Percentiles rank a stretch among this genome's conserved stretches.
Evolutionary conservation across 2,888 invertebrate genomes (phyloP).

Genomic region (Busseola fusca): DNA sequence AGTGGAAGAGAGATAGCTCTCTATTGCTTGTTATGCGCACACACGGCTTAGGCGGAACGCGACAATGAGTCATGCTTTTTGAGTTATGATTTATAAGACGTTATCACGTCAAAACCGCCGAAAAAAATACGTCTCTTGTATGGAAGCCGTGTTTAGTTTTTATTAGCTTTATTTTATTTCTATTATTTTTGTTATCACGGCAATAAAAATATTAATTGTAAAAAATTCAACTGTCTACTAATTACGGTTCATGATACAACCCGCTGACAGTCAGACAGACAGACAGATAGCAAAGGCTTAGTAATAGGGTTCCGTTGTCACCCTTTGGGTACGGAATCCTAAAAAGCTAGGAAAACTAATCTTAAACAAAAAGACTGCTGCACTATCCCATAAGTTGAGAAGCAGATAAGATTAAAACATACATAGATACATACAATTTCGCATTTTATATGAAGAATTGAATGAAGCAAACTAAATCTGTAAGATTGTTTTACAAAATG

Average conservation of each 20-base stretch:
- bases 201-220: background rate
- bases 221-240: background rate
- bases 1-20: too few relatives aligned
- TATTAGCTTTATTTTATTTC: background rate
- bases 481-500: background rate
- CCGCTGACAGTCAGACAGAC: background rate
- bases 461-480: background rate
- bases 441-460: background rate
- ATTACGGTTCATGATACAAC: background rate
- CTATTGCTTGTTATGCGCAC: too few relatives aligned
- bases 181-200: background rate
- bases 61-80: too few relatives aligned
- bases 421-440: constrained; percentile 1
- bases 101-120: too few relatives aligned
- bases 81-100: too few relatives aligned
- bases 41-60: too few relatives aligned
- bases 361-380: background rate
- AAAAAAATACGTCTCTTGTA: background rate
- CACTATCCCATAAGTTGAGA: background rate
- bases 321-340: background rate
- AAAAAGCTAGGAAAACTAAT: background rate
- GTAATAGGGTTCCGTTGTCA: background rate
- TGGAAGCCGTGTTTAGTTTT: too few relatives aligned
- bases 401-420: background rate
- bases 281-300: background rate